Conservation (phyloP, 2,797 vertebrate genomes). For the Channallabes apus region DNA sequence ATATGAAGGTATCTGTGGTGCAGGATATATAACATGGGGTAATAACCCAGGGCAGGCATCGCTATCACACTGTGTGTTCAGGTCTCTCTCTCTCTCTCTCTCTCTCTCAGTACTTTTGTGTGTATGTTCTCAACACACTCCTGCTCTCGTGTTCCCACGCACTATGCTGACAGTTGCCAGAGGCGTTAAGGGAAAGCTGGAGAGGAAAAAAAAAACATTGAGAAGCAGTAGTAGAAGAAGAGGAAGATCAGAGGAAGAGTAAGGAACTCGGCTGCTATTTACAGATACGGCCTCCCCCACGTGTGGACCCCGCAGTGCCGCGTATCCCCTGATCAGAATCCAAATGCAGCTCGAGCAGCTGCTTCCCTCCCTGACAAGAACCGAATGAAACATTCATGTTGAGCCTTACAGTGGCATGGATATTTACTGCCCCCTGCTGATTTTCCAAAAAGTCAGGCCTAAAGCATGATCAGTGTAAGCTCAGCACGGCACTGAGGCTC, state of each 20-base stretch:
- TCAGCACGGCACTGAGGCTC: not conserved
- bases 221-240: slow-evolving; percentile 47
- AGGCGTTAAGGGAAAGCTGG: slow-evolving; percentile 56
- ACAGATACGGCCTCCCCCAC: slow-evolving; percentile 66
- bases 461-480: not conserved
- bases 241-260: slow-evolving; percentile 32
- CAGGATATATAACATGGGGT: slow-evolving; percentile 40
- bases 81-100: slow-evolving; percentile 19
- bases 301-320: slow-evolving; percentile 48
- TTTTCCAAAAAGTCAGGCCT: not conserved
- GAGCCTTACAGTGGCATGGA: not conserved
- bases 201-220: slow-evolving; percentile 28
- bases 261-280: slow-evolving; percentile 67
- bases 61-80: slow-evolving; percentile 14
- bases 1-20: slow-evolving; percentile 45
- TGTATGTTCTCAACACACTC: slow-evolving; percentile 17
- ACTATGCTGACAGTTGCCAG: slow-evolving; percentile 70
- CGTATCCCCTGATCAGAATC: slow-evolving; percentile 60
- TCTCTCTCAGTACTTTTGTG: not conserved
- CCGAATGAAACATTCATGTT: not conserved
- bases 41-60: slow-evolving; percentile 28
- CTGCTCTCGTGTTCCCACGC: slow-evolving; percentile 41
- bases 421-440: slow-evolving; percentile 42
- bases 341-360: slow-evolving; percentile 45
- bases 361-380: not conserved